Percentiles rank a stretch among this genome's conserved stretches.
phyloP scores from a whole-genome alignment of 2,113 vertebrate species.

The Paracanthobrama guichenoti region DNA sequence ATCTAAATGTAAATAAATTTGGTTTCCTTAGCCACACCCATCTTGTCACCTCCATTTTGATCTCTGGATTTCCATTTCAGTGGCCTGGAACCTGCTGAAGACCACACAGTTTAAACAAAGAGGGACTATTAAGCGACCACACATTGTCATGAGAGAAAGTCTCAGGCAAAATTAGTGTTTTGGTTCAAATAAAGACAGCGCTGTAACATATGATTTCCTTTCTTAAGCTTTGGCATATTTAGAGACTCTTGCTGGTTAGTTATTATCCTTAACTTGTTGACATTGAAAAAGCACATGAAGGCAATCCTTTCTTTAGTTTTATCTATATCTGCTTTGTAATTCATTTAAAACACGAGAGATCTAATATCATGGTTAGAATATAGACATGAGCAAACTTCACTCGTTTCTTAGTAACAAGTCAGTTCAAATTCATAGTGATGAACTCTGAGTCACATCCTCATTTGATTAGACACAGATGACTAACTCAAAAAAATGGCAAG shows the following conservation, averaged over 20 bases:
- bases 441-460: neutral
- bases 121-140: conserved; percentile 40
- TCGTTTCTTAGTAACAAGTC: neutral
- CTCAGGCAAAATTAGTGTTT: conserved; percentile 40
- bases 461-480: neutral
- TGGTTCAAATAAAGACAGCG: conserved; percentile 7
- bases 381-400: neutral
- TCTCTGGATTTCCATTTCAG: conserved; percentile 31
- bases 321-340: neutral
- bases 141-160: conserved; percentile 26
- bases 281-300: neutral
- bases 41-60: conserved; percentile 34
- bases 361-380: neutral
- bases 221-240: neutral
- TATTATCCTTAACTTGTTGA: conserved; percentile 24
- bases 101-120: conserved; percentile 36
- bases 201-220: conserved; percentile 8
- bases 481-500: neutral
- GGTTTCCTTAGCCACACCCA: conserved; percentile 40
- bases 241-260: conserved; percentile 18
- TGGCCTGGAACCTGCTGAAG: neutral
- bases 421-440: neutral
- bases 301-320: conserved; percentile 25
- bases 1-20: conserved; percentile 42
- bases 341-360: neutral